Percentiles rank a stretch among this genome's conserved stretches.
Evolutionary conservation across 92 coral and sea anemone genomes (phyloP).

Genomic region (Muricea muricata): DNA sequence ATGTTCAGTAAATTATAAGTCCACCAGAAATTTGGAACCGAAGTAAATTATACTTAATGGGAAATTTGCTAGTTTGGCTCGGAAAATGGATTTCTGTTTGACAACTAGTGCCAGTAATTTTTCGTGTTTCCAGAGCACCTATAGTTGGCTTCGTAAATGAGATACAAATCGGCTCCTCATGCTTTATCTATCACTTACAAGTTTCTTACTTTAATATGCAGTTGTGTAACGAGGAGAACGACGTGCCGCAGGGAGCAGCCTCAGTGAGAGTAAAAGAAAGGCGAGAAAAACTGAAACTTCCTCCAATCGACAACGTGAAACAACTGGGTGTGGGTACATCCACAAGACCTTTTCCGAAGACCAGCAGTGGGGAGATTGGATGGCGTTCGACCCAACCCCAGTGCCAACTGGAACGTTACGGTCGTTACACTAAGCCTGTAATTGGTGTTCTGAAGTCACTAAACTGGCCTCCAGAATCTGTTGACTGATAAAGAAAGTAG

Average conservation of each 20-base stretch:
- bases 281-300: conserved; percentile 92
- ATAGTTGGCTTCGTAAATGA: too few species aligned
- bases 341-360: conserved; percentile 77
- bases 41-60: too few species aligned
- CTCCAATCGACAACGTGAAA: conserved; percentile 94
- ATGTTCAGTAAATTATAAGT: too few species aligned
- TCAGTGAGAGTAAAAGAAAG: conserved; percentile 92
- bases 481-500: conserved; percentile 57
- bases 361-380: conserved; percentile 85
- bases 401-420: conserved; percentile 91
- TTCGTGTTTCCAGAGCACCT: too few species aligned
- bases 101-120: too few species aligned
- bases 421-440: conserved; percentile 84
- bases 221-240: conserved; percentile 88
- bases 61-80: too few species aligned
- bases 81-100: too few species aligned
- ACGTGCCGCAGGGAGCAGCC: conserved; percentile 86
- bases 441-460: conserved; percentile 81
- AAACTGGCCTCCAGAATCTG: conserved; percentile 98
- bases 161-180: too few species aligned
- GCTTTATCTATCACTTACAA: too few species aligned
- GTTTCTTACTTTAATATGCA: too few species aligned
- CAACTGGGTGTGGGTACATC: conserved; percentile 92
- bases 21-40: too few species aligned
- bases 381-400: conserved; percentile 94